These are phyloP conservation scores for Gila orcuttii DNA, from an alignment of 2,113 vertebrate genomes.

Conservation along the genomic window DNA sequence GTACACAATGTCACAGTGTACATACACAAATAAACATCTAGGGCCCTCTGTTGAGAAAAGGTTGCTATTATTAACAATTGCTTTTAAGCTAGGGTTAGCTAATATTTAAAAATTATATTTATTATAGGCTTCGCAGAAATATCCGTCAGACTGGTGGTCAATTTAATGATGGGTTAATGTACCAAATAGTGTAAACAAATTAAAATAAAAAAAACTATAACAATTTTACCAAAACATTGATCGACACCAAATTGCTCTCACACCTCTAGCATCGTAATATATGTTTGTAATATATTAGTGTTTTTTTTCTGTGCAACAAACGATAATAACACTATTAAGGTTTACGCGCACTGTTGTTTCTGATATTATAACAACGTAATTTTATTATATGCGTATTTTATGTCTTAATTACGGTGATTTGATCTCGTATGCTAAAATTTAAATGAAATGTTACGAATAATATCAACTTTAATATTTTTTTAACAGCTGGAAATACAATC, in stretches of 20 bases:
- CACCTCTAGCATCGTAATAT: background rate
- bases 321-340: background rate
- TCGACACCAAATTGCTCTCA: background rate
- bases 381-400: background rate
- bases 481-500: no score
- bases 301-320: background rate
- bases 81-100: background rate
- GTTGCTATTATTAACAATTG: conserved; percentile 5
- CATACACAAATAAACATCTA: conserved; percentile 2
- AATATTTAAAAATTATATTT: background rate
- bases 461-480: background rate
- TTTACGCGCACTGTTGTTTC: background rate
- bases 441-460: background rate
- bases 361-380: no score
- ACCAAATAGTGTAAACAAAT: background rate
- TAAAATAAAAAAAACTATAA: no score
- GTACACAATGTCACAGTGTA: background rate
- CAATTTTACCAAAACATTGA: background rate
- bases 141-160: background rate
- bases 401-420: background rate
- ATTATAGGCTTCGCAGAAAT: background rate
- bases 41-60: conserved; percentile 22
- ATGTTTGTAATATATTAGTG: background rate
- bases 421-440: no score
- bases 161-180: background rate